Conservation (phyloP, 2,888 invertebrate species). For the Andrena trimmerana region DNA sequence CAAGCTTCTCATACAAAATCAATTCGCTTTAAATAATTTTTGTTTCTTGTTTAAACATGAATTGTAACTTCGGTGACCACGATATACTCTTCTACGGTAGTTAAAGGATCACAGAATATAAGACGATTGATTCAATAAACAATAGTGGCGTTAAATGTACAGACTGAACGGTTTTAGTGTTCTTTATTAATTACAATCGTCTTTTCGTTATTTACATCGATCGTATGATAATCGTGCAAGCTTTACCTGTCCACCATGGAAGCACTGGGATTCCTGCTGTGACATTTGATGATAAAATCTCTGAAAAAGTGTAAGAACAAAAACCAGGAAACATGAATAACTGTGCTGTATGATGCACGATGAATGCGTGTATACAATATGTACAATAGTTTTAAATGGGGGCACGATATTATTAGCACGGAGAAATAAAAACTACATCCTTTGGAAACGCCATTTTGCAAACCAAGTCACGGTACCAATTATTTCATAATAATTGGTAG, state of each 20-base stretch:
- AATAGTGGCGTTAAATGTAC: not conserved
- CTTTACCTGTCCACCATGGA: conserved; percentile 85
- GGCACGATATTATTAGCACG: not conserved
- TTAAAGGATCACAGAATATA: conserved; percentile 20
- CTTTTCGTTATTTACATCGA: conserved; percentile 16
- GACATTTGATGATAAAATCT: conserved; percentile 85
- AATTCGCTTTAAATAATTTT: not conserved
- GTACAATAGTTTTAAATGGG: not conserved
- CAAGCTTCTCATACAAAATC: too few relatives aligned
- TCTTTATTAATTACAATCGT: not conserved
- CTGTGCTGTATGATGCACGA: conserved; percentile 30
- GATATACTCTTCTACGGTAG: not conserved
- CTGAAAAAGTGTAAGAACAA: conserved; percentile 76
- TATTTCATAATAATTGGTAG: too few relatives aligned
- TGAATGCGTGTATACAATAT: conserved; percentile 34
- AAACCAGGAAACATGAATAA: conserved; percentile 67
- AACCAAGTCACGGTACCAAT: too few relatives aligned
- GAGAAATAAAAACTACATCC: not conserved
- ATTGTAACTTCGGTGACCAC: not conserved
- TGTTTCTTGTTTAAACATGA: not conserved
- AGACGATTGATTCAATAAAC: not conserved
- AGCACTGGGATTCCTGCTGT: conserved; percentile 85
- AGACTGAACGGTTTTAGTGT: not conserved
- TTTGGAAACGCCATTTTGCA: not conserved
- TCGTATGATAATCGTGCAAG: conserved; percentile 31